Evolutionary conservation across 2,888 invertebrate species (phyloP), one percentile per base, ranked within the genome.

Genomic region (Marronus borbonicus): DNA sequence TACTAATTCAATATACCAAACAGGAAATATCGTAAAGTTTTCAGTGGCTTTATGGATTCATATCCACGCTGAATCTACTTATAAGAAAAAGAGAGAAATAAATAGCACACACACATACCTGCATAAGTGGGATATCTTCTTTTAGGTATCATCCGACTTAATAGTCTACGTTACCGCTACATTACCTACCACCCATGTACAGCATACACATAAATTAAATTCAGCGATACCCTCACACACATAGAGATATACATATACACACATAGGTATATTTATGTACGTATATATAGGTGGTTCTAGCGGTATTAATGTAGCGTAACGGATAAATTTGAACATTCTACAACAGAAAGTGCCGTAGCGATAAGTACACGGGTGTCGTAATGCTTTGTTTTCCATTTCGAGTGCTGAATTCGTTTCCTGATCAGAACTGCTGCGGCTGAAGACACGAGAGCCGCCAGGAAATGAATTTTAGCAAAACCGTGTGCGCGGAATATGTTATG

Each of bases 331-430:
- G 74, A 70, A 66, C 76, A 80, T 78, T 76, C 81, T 80, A 49
- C 62, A 52, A 76, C 70, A 76, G 52, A 64, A 69, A 69, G 81
- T 80, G 80, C 78, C 81, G 81, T 78, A 77, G 81, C 82, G 83
- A 84, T 84, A 84, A 85, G 84, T 84, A 80, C 72, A 60, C 72
- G 72, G 72, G 72, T 60, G 80, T 80, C 80, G 80, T 80, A 79
- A 80, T 80, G 85, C 85, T 87, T 87, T 87, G 87, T 87, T 87
- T 87, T 86, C 86, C 86, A 86, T 87, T 87, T 86, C 84, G 86
- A 86, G 86, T 84, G 85, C 85, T 82, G 85, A 85, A 85, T 86
- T 85, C 85, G 86, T 85, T 87, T 87, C 87, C 87, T 87, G 87
- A 85, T 86, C 86, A 84, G 82, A 76, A 80, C 81, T 81, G 84